Conservation (phyloP, 1,140 invertebrate species). For the Bradynema listronoti region DNA sequence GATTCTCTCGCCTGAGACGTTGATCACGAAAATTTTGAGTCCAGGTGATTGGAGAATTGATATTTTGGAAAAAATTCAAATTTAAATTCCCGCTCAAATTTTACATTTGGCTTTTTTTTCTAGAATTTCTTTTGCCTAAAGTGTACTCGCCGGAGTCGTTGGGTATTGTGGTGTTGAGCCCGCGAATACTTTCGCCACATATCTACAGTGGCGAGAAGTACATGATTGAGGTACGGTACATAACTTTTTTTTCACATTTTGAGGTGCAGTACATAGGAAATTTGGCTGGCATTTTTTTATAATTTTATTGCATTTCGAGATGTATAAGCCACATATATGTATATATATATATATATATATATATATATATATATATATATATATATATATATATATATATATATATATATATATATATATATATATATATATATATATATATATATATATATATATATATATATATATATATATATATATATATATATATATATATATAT, state of each 20-base stretch:
- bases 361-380: too few relatives aligned
- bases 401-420: too few relatives aligned
- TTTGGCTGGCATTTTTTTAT: too few relatives aligned
- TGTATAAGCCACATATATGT: too few relatives aligned
- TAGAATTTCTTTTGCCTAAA: conserved; percentile 12
- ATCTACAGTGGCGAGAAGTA: conserved; percentile 23
- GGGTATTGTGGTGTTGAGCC: conserved; percentile 22
- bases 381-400: too few relatives aligned
- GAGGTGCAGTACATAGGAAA: neutral
- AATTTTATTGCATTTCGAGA: too few relatives aligned
- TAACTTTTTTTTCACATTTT: neutral
- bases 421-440: too few relatives aligned
- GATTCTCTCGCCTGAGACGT: conserved; percentile 26
- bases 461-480: too few relatives aligned
- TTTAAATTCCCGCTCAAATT: neutral
- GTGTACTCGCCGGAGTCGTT: conserved; percentile 20
- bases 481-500: too few relatives aligned
- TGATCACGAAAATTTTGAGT: conserved; percentile 36
- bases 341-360: too few relatives aligned
- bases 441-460: too few relatives aligned
- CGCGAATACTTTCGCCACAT: conserved; percentile 22
- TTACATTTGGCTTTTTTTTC: neutral
- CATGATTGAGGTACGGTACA: conserved; percentile 20
- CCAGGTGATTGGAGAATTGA: conserved; percentile 19
- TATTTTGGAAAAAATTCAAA: conserved; percentile 5